phyloP scores from a whole-genome alignment of 2,888 invertebrate genomes.

The Germaria angustata region DNA sequence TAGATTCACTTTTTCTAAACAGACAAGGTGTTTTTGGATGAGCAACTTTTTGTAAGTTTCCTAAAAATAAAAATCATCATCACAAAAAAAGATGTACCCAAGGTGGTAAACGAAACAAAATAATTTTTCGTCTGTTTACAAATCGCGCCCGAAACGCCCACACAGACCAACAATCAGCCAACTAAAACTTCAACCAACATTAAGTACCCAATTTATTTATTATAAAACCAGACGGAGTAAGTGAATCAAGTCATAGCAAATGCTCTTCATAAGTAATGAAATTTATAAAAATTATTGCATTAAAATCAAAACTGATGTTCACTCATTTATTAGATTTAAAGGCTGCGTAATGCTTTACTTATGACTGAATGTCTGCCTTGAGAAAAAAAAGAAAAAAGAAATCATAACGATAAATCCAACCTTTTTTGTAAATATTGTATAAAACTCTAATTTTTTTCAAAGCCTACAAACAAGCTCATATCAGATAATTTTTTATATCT shows the following conservation, averaged over 20 bases:
- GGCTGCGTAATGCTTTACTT: not conserved
- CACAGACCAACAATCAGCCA: slow-evolving; percentile 36
- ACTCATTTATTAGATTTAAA: slow-evolving; percentile 30
- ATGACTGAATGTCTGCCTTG: not conserved
- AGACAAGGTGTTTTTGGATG: slow-evolving; percentile 17
- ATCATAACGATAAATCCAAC: slow-evolving; percentile 58
- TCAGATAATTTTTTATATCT: not conserved
- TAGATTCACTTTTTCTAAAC: slow-evolving; percentile 20
- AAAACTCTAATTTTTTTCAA: not conserved
- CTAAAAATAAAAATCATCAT: slow-evolving; percentile 48
- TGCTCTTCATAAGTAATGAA: slow-evolving; percentile 33
- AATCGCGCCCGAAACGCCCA: slow-evolving; percentile 61
- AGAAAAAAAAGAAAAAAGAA: not conserved
- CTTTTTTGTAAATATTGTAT: not conserved
- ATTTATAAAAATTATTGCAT: slow-evolving; percentile 17
- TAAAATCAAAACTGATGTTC: slow-evolving; percentile 29
- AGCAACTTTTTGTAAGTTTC: not conserved
- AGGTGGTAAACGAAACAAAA: slow-evolving; percentile 13
- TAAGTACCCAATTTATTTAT: slow-evolving; percentile 32
- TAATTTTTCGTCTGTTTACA: slow-evolving; percentile 8
- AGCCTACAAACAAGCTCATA: slow-evolving; percentile 1
- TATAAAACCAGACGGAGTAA: slow-evolving; percentile 2
- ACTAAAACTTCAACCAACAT: slow-evolving; percentile 4
- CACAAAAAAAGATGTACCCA: slow-evolving; percentile 39
- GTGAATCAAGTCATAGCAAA: not conserved